Conservation (phyloP, 2,797 vertebrate species). For the Nothura maculosa region DNA sequence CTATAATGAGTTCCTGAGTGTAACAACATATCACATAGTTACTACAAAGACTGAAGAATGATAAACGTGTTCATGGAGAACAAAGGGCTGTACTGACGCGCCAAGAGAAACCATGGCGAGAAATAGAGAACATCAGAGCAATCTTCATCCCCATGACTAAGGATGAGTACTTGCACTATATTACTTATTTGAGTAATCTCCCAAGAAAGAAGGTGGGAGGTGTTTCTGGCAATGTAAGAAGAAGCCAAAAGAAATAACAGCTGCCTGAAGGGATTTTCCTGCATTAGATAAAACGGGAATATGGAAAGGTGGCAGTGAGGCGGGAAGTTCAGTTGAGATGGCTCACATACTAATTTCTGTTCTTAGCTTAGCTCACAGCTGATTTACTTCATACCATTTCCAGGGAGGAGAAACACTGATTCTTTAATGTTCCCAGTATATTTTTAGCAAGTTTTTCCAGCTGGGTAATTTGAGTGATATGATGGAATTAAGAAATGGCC, state of each 20-base stretch:
- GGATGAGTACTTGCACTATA: slow-evolving; percentile 1
- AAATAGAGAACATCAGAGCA: neutral
- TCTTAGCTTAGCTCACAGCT: slow-evolving; percentile 32
- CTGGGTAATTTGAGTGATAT: neutral
- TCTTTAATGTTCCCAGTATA: neutral
- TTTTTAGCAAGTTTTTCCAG: neutral
- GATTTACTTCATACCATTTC: slow-evolving; percentile 7
- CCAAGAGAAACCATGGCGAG: neutral
- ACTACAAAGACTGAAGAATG: neutral
- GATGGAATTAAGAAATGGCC: neutral
- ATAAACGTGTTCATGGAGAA: neutral
- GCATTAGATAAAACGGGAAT: neutral
- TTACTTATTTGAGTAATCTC: slow-evolving; percentile 48
- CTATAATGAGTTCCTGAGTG: neutral
- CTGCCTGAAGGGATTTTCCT: slow-evolving; percentile 45
- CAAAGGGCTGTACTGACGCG: neutral
- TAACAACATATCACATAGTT: slow-evolving; percentile 6
- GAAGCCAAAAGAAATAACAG: slow-evolving; percentile 13
- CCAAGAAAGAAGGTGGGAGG: slow-evolving; percentile 28
- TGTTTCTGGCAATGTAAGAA: slow-evolving; percentile 15
- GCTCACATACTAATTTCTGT: slow-evolving; percentile 36
- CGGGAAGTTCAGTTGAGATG: neutral
- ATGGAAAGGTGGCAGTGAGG: neutral
- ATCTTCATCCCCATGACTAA: slow-evolving; percentile 1
- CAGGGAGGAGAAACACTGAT: neutral